These are phyloP conservation scores for Lasiurus cinereus DNA, from an alignment of 2,113 vertebrate genomes.

Conservation along the genomic window DNA sequence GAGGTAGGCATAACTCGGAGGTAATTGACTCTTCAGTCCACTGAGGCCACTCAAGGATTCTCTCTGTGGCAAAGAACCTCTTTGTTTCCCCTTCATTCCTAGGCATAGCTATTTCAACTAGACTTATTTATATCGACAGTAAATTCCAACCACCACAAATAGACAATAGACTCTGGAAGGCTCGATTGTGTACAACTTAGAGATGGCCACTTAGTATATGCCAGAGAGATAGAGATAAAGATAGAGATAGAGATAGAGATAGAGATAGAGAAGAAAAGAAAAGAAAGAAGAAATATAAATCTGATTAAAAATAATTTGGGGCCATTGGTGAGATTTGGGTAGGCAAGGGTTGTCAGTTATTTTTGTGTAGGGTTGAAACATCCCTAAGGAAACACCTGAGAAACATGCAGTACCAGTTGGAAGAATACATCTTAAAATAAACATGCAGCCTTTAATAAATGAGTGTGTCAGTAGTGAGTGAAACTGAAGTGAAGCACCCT, in stretches of 20 bases:
- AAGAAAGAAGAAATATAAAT: not conserved
- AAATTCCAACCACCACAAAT: not conserved
- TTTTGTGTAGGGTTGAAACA: not conserved
- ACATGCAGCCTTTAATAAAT: not conserved
- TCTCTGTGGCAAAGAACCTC: conserved; percentile 37
- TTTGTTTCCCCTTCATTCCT: conserved; percentile 58
- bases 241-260: not conserved
- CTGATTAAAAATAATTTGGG: not conserved
- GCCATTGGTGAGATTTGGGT: not conserved
- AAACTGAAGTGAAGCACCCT: not conserved
- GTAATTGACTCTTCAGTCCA: conserved; percentile 35
- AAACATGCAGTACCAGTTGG: not conserved
- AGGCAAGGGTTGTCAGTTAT: not conserved
- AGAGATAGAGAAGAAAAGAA: not conserved
- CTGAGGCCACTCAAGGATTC: not conserved
- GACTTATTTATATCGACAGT: not conserved
- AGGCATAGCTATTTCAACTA: conserved; percentile 37
- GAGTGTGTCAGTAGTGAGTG: not conserved
- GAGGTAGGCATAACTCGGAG: not conserved
- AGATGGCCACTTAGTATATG: conserved; percentile 25
- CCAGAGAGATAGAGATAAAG: not conserved
- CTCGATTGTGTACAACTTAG: not conserved
- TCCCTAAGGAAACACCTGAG: not conserved
- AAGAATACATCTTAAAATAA: not conserved
- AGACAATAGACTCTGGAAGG: conserved; percentile 26